Evolutionary conservation across 2,888 invertebrate genomes (phyloP), one percentile per base, ranked within the genome.

Genomic region (Pseudanteris insignis): DNA sequence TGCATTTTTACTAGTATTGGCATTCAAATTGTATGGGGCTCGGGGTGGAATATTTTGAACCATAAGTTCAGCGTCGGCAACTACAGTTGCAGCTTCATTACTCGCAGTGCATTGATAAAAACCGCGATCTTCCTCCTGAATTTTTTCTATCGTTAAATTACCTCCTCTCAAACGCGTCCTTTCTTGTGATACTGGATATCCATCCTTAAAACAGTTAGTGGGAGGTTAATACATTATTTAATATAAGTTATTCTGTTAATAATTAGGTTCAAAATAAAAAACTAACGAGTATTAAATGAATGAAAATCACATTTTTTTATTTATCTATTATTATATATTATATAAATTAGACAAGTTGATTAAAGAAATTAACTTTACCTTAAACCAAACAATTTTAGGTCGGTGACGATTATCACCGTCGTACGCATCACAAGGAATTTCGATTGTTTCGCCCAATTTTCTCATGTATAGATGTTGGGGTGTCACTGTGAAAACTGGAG

Each of bases 31-130:
- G 81, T 91, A 89, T 0, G 96, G 95, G 9, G 95, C 93, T 71
- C 93, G 88, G n/a, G 94, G 94, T 14, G 93, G 89, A 40, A 90
- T 88, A 77, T 91, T 94, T 82, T 92, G 88, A 34, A 93, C 89
- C 79, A 91, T 86, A 55, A 93, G 82, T 82, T 92, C 92, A 0
- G 90, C 87, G 81, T 91, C 91, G 1, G 87, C 86, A 13, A 86
- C 85, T 36, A 94, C 88, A n/a, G 90, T 89, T 32, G 92, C 92
- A 2, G 94, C 94, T 72, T 91, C 92, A 82, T 95, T 96, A 68
- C 88, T 88, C 1, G 92, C 91, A 37, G 88, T 86, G 78, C 92
- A 92, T 76, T 89, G 88, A 80, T 91, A 92, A 71, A 89, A 84
- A 34, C 96, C 96, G 70, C 93, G 88, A 82, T 96, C 96, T 63